phyloP scores from a whole-genome alignment of 1,140 invertebrate species.

The Reticulitermes speratus region DNA sequence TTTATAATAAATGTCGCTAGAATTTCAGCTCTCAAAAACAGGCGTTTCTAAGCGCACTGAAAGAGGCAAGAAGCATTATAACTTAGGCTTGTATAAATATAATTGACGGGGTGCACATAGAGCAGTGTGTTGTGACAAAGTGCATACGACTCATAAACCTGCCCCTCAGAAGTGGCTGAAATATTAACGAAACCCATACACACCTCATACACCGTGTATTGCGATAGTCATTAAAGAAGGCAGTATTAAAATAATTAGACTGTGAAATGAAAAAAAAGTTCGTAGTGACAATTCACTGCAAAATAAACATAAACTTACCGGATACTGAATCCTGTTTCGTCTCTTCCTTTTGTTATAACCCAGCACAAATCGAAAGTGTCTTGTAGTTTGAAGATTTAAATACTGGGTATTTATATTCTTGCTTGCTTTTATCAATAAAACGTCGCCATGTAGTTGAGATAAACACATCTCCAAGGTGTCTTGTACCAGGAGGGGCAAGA shows the following conservation, averaged over 20 bases:
- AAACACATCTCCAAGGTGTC: too few species aligned
- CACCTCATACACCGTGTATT: not conserved
- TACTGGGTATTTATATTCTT: not conserved
- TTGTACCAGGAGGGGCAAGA: too few species aligned
- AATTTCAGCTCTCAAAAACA: too few species aligned
- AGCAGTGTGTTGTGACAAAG: not conserved
- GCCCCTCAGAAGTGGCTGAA: not conserved
- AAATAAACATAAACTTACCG: conserved; percentile 7
- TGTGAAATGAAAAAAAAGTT: not conserved
- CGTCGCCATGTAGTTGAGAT: too few species aligned
- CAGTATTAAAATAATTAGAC: not conserved
- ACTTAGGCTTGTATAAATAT: too few species aligned
- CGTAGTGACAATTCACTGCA: not conserved
- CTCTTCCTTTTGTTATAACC: not conserved
- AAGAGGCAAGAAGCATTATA: too few species aligned
- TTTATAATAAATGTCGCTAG: too few species aligned
- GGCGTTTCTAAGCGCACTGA: too few species aligned
- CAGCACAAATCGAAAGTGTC: not conserved
- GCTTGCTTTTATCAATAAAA: too few species aligned
- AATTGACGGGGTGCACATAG: not conserved
- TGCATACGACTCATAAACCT: not conserved
- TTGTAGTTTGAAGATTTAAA: not conserved
- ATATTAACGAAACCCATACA: not conserved
- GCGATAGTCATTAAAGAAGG: not conserved
- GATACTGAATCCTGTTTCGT: not conserved